Base-by-base conservation (phyloP, 2,888 invertebrate species). In the Orthosia cruda region DNA sequence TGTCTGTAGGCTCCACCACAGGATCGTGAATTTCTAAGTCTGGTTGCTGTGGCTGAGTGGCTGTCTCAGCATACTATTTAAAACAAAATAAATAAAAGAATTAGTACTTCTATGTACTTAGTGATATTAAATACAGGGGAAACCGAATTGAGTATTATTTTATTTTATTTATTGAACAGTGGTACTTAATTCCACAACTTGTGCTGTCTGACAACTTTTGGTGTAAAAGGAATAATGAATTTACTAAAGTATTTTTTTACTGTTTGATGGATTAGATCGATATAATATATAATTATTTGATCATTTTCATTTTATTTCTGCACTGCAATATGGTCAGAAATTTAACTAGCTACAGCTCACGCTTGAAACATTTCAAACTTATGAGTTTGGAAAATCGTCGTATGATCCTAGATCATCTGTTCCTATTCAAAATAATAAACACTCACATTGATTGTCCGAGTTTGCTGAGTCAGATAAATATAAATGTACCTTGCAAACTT, bases 51-150 rank as follows among this genome's bases (percentile, higher is more conserved):
- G 40, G 11, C 16, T 20, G 59, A 26, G 11, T 20, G 20, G 23
- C 40, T 50, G 45, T 16, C 16, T 49, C 68, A 3, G 16, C 55
- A 66, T n/a, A 50, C 79, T 80, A 40, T 57, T n/a, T 20, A 1
- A 20, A 64, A 45, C 15, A 58, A 32, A 26, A 47, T 0, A 18
- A 69, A 15, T 16, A 9, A 47, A 20, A 49, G 1, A 49, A 52
- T 47, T 16, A 26, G 18, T 47, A 40, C 4, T 63, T n/a, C 3
- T 5, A 47, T 65, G 16, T 23, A 18, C n/a, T 4, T 49, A 52
- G 45, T 40, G n/a, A 4, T 4, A 62, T 61, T 49, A 0, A 18
- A 69, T 23, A 32, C 18, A n/a, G 45, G 12, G 15, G 26, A n/a
- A 58, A 59, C 4, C 15, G 12, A 68, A 59, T 32, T 20, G 32